Base-by-base conservation (phyloP, 2,113 vertebrate species). In the Neotoma lepida region DNA sequence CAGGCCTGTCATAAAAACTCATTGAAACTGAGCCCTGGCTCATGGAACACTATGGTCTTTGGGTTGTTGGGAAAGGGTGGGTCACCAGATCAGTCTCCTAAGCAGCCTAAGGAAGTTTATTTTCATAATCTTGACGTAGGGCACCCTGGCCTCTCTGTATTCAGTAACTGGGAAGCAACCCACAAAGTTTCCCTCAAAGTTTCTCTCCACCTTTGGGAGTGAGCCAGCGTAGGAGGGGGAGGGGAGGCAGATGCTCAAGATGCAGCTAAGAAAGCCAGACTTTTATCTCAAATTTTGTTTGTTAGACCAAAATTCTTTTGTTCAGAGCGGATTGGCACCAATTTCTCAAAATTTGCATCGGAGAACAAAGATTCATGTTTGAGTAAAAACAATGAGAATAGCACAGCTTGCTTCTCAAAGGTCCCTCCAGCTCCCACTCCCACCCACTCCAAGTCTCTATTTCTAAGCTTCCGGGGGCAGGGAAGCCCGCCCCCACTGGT, bases 271-370 rank as follows among this genome's bases (percentile, higher is more conserved):
- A 88, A 93, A 97, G 90, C 96, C 97, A 97, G 95, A 93, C 96
- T 97, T 97, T 88, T 93, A 66, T 92, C 87, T 51, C 95, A 44
- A 88, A 86, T 93, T 96, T 94, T 97, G 95, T 96, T 96, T 97
- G 94, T 97, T 95, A 97, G 88, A 97, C 88, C 81, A 77, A 96
- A 96, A 97, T 97, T 97, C 97, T 97, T 97, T 96, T 97, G 96
- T 97, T 97, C 91, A 73, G 90, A 97, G 96, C 95, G 86, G 96
- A 97, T 97, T 97, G 97, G 97, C 96, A 97, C 49, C 95, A 93
- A 49, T 94, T 95, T 96, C 96, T 97, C 96, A 97, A 90, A 97
- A 97, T 97, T 96, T 97, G 97, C 97, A 97, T 97, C 28, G 0
- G 63, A 96, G 97, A 97, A 97, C 95, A 97, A 97, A 97, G 97